phyloP scores from a whole-genome alignment of 2,888 invertebrate genomes.

The Dusona sp. region DNA sequence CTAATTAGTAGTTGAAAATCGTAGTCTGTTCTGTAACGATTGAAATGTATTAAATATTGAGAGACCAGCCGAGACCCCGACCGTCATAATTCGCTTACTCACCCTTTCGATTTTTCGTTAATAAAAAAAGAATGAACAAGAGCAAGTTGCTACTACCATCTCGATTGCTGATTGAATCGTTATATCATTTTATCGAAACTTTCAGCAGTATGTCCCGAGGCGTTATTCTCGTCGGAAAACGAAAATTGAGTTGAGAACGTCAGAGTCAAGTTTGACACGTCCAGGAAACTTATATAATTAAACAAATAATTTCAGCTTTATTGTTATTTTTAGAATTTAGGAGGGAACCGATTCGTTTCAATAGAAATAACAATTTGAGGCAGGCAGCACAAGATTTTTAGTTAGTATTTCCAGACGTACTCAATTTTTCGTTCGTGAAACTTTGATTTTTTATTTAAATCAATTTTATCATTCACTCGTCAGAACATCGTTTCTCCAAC shows the following conservation, averaged over 20 bases:
- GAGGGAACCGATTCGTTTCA: background rate
- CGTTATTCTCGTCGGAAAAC: background rate
- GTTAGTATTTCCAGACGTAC: no score
- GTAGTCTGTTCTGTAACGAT: constrained; percentile 48
- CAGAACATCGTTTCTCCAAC: background rate
- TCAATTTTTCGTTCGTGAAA: background rate
- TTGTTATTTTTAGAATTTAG: background rate
- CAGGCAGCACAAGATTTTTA: background rate
- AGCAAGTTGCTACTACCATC: background rate
- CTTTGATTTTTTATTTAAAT: no score
- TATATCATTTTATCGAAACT: background rate
- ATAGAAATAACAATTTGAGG: background rate
- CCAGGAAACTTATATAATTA: background rate
- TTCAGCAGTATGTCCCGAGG: background rate
- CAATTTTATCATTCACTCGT: background rate
- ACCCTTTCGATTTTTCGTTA: constrained; percentile 17
- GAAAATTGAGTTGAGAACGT: background rate
- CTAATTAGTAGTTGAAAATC: constrained; percentile 75
- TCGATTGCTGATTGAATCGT: background rate
- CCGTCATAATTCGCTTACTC: constrained; percentile 35
- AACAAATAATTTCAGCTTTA: background rate
- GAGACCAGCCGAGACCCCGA: constrained; percentile 50
- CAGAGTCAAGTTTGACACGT: background rate
- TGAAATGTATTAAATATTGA: constrained; percentile 59
- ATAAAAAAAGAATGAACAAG: constrained; percentile 20